Conservation (phyloP, 2,113 vertebrate species). For the Pseudorectes ferrugineus region DNA sequence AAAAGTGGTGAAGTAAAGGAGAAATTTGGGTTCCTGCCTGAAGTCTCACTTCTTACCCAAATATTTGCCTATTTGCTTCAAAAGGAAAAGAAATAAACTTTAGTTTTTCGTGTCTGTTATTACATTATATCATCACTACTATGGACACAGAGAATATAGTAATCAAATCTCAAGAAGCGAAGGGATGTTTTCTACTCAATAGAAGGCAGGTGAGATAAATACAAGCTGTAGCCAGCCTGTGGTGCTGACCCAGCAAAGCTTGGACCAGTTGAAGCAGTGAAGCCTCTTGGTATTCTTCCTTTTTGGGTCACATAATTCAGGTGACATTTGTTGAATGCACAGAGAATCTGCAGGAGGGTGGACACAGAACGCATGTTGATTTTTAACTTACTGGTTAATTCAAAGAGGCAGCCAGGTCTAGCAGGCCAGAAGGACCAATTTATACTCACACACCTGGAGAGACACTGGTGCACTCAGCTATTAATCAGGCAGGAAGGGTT, state of each 20-base stretch:
- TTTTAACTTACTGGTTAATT: neutral
- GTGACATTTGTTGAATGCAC: neutral
- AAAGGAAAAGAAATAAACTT: neutral
- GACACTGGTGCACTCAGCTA: fast-evolving
- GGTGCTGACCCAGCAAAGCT: neutral
- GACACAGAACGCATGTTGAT: neutral
- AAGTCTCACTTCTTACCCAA: neutral
- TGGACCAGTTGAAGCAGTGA: neutral
- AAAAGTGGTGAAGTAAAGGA: neutral
- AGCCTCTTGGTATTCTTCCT: neutral
- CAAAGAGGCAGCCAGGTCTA: neutral
- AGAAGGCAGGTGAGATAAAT: neutral
- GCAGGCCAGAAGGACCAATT: neutral
- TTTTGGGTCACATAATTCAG: fast-evolving
- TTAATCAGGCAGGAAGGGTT: neutral
- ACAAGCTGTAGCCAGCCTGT: neutral
- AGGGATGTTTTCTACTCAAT: neutral
- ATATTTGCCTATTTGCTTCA: neutral
- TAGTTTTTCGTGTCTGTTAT: neutral
- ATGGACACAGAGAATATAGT: neutral
- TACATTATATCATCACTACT: neutral
- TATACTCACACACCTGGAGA: neutral
- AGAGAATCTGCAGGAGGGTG: neutral
- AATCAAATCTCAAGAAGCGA: neutral
- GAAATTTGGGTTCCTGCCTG: neutral